Evolutionary conservation across 1,140 invertebrate species (phyloP).

Genomic region (Lepidurus arcticus): DNA sequence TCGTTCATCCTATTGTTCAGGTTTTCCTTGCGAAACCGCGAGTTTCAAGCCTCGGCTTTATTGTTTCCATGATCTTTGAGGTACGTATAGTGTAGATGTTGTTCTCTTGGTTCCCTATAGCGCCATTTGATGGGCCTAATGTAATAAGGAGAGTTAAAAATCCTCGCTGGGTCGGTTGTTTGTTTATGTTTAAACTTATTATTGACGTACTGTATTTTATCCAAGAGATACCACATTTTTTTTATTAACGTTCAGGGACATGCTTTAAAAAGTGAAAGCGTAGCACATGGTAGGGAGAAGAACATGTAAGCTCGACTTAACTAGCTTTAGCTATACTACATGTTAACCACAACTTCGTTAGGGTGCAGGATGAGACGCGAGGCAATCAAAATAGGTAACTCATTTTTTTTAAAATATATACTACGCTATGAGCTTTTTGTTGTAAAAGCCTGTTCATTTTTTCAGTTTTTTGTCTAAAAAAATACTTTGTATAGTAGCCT

Average conservation of each 20-base stretch:
- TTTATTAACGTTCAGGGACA: background rate
- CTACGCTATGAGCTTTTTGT: too few species aligned
- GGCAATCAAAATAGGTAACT: background rate
- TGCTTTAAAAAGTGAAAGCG: background rate
- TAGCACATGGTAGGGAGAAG: background rate
- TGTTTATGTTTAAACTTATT: background rate
- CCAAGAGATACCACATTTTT: background rate
- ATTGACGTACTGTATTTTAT: background rate
- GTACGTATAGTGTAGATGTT: background rate
- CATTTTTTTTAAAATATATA: background rate
- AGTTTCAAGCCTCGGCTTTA: background rate
- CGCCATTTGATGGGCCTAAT: background rate
- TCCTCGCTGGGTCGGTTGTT: background rate
- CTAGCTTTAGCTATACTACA: background rate
- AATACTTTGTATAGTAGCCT: too few species aligned
- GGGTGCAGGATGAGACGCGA: background rate
- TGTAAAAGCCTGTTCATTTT: too few species aligned
- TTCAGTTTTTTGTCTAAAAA: too few species aligned
- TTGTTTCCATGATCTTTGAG: background rate
- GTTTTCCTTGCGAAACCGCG: background rate
- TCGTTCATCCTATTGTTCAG: background rate
- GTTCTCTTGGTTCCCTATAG: background rate
- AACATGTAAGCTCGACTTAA: slow-evolving; percentile 15
- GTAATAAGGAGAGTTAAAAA: background rate
- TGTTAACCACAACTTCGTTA: slow-evolving; percentile 5